Evolutionary conservation across 2,888 invertebrate genomes (phyloP).

Genomic region (Eumerus sabulonum): DNA sequence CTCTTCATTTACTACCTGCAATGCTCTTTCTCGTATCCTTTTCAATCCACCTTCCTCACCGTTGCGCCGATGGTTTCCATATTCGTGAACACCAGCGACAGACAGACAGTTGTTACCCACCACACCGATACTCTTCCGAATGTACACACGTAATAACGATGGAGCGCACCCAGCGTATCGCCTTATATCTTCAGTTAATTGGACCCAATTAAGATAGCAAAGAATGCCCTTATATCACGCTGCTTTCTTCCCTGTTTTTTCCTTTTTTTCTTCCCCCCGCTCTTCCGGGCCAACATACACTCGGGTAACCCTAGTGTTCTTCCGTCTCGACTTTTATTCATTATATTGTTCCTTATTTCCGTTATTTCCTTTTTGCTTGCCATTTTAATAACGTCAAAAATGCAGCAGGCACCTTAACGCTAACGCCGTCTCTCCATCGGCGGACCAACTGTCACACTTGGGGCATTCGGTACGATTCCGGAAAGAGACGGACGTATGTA

Average conservation of each 20-base stretch:
- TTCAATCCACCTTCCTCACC: conserved; percentile 24
- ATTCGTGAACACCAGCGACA: neutral
- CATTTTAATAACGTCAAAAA: conserved; percentile 69
- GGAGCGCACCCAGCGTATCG: conserved; percentile 61
- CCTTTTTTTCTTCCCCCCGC: conserved; percentile 19
- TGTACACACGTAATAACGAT: conserved; percentile 27
- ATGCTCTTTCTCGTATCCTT: neutral
- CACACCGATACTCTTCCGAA: conserved; percentile 9
- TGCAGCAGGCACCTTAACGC: conserved; percentile 60
- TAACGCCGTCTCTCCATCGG: conserved; percentile 27
- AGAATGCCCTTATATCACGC: conserved; percentile 69
- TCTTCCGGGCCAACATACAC: neutral
- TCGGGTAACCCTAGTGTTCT: conserved; percentile 12
- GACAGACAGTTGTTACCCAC: conserved; percentile 19
- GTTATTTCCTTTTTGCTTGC: conserved; percentile 59
- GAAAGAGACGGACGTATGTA: conserved; percentile 33
- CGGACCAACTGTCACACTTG: conserved; percentile 52
- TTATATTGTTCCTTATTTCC: conserved; percentile 61
- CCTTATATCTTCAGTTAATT: conserved; percentile 70
- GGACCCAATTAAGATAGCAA: conserved; percentile 71
- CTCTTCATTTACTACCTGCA: conserved; percentile 2
- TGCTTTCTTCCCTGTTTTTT: conserved; percentile 54
- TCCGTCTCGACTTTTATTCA: conserved; percentile 50
- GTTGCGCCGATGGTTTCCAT: conserved; percentile 19
- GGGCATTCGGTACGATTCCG: conserved; percentile 36